A percentile compares a stretch with the other conserved stretches of the same genome.
phyloP scores from a whole-genome alignment of 1,140 invertebrate genomes.

The Cydia pomonella region DNA sequence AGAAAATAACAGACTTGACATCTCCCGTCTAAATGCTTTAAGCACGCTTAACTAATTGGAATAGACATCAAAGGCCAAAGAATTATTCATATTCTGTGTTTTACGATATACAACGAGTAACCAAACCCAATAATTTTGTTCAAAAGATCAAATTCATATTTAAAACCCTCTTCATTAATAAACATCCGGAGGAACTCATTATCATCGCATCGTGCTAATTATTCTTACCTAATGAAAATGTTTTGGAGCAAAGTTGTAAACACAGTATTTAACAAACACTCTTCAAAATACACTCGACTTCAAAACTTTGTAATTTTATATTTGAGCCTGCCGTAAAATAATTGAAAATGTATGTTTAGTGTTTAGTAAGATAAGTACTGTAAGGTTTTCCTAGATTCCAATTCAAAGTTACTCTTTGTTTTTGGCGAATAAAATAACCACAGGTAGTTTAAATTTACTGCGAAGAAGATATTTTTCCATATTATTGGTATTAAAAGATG shows the following conservation, averaged over 20 bases:
- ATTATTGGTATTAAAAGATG: no score
- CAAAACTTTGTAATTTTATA: neutral
- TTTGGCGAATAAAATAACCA: no score
- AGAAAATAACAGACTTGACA: no score
- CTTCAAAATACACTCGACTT: neutral
- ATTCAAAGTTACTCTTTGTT: no score
- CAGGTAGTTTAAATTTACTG: no score
- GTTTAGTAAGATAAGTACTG: neutral
- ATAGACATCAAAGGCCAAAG: no score
- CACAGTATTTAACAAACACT: neutral
- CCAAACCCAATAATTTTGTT: neutral
- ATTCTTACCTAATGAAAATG: constrained; percentile 10
- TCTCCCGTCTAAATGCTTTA: no score
- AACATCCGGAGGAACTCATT: constrained; percentile 7
- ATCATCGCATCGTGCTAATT: constrained; percentile 2
- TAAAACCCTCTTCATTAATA: constrained; percentile 22
- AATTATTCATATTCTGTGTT: no score
- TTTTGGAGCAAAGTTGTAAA: constrained; percentile 9
- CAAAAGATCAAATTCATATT: constrained; percentile 9
- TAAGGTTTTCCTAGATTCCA: neutral
- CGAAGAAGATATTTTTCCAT: no score
- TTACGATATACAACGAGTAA: no score
- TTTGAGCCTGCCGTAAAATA: neutral
- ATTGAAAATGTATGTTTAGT: neutral
- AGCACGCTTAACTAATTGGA: no score